These are phyloP conservation scores for Xyrichtys novacula DNA, from an alignment of 2,797 vertebrate genomes.

Conservation along the genomic window DNA sequence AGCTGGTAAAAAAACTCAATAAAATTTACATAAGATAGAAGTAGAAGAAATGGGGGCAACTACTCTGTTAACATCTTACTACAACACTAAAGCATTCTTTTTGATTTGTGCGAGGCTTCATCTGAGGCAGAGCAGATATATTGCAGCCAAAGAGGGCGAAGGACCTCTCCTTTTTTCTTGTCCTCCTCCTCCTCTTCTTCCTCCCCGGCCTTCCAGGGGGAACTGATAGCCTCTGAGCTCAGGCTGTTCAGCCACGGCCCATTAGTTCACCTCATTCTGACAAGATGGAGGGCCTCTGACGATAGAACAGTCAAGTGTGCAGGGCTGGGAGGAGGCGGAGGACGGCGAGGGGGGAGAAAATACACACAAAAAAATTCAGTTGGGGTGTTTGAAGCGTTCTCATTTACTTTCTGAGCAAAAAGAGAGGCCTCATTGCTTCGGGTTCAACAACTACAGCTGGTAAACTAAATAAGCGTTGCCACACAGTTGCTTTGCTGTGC, in stretches of 20 bases:
- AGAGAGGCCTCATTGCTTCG: constrained; percentile 61
- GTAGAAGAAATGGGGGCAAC: constrained; percentile 21
- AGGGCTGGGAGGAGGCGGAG: constrained; percentile 15
- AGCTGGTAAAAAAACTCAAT: neutral
- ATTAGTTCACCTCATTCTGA: constrained; percentile 78
- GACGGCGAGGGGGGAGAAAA: constrained; percentile 20
- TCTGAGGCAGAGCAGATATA: constrained; percentile 39
- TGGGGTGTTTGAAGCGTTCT: constrained; percentile 48
- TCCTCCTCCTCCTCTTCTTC: constrained; percentile 34
- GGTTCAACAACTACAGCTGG: constrained; percentile 72
- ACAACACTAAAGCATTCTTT: constrained; percentile 43
- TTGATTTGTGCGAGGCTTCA: constrained; percentile 32
- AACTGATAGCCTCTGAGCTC: constrained; percentile 76
- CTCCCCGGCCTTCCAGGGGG: constrained; percentile 65
- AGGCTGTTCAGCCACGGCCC: constrained; percentile 73
- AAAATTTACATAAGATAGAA: constrained; percentile 25
- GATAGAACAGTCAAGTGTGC: constrained; percentile 66
- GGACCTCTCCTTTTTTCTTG: constrained; percentile 36
- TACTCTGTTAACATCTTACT: neutral
- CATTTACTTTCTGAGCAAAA: constrained; percentile 60
- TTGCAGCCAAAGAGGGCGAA: constrained; percentile 27
- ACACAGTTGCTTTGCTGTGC: constrained; percentile 60
- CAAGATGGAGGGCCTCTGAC: constrained; percentile 78
- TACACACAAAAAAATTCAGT: constrained; percentile 39
- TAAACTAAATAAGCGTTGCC: constrained; percentile 67